Percentiles rank a stretch among this genome's conserved stretches.
Conservation (phyloP, 2,113 vertebrate species). For the Labeo catla region DNA sequence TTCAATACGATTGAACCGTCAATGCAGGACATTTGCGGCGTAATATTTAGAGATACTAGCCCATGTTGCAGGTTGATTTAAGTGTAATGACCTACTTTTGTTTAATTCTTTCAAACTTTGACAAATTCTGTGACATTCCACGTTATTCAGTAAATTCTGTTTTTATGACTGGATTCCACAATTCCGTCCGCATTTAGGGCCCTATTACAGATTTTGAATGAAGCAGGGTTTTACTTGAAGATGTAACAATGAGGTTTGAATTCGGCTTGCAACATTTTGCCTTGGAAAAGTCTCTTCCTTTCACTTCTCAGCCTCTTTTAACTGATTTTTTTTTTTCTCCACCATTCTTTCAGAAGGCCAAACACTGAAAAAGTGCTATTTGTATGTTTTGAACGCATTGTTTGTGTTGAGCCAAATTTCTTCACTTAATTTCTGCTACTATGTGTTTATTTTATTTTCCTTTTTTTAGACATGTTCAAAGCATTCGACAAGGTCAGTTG, state of each 20-base stretch:
- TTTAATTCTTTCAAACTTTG: too few species aligned
- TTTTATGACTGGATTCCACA: too few species aligned
- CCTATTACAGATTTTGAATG: too few species aligned
- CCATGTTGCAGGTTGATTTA: too few species aligned
- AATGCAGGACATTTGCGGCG: too few species aligned
- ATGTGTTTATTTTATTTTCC: background rate
- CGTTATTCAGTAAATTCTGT: too few species aligned
- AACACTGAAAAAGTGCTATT: background rate
- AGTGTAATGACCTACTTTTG: too few species aligned
- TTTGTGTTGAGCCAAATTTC: background rate
- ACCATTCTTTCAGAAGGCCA: background rate
- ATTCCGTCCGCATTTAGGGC: too few species aligned
- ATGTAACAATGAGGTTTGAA: background rate
- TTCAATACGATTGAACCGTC: too few species aligned
- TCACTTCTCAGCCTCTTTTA: background rate
- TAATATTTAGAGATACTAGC: too few species aligned
- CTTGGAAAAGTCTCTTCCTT: background rate
- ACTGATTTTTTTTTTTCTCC: background rate
- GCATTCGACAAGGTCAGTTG: background rate
- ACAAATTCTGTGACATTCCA: too few species aligned
- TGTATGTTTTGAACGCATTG: background rate
- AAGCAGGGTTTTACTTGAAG: background rate
- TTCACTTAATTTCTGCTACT: background rate
- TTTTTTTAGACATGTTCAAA: background rate
- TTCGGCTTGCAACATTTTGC: background rate